Conservation (phyloP, 2,113 vertebrate genomes). For the Heterotis niloticus region DNA sequence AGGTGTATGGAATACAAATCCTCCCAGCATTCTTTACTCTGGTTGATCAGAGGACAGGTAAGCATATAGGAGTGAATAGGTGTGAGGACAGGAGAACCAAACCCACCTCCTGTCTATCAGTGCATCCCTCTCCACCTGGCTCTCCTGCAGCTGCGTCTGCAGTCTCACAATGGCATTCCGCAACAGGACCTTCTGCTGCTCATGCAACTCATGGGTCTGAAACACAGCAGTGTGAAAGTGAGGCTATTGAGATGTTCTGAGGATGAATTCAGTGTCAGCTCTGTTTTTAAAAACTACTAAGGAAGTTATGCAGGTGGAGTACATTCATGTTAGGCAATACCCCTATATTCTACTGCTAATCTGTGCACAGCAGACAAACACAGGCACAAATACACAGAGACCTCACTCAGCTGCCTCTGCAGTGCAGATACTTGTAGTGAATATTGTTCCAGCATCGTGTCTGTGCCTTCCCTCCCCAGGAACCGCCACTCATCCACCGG, state of each 20-base stretch:
- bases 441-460: constrained; percentile 55
- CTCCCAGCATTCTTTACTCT: too few relatives aligned
- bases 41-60: too few relatives aligned
- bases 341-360: background rate
- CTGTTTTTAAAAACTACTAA: too few relatives aligned
- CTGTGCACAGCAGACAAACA: background rate
- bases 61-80: too few relatives aligned
- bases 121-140: constrained; percentile 59
- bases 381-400: background rate
- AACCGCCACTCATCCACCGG: constrained; percentile 31
- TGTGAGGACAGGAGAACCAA: too few relatives aligned
- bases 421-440: constrained; percentile 54
- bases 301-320: too few relatives aligned
- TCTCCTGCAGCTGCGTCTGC: constrained; percentile 62
- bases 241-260: too few relatives aligned
- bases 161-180: constrained; percentile 56
- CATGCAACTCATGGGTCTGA: constrained; percentile 53
- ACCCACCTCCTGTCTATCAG: constrained; percentile 66
- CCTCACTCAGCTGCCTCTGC: constrained; percentile 58
- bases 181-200: constrained; percentile 55
- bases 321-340: background rate
- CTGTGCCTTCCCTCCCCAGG: constrained; percentile 46
- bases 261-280: too few relatives aligned
- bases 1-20: background rate
- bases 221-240: constrained; percentile 12